Conservation (phyloP, 2,113 vertebrate genomes). For the Crotalus horridus region DNA sequence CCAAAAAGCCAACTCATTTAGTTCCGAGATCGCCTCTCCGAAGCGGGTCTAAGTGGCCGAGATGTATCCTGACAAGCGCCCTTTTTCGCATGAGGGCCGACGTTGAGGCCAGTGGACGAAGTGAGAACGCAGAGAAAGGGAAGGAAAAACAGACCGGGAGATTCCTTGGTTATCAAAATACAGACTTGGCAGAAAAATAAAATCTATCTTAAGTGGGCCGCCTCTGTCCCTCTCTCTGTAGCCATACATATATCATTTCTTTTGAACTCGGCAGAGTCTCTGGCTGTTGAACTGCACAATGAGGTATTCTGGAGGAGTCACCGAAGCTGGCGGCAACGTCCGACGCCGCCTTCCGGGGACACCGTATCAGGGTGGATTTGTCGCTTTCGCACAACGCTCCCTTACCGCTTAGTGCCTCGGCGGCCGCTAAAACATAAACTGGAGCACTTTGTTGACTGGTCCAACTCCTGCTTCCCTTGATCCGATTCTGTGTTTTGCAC, state of each 20-base stretch:
- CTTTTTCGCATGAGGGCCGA: background rate
- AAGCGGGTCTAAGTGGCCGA: background rate
- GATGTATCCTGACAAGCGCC: background rate
- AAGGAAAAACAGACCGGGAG: background rate
- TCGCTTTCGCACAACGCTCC: background rate
- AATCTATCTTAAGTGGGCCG: constrained; percentile 16
- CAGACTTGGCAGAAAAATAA: constrained; percentile 15
- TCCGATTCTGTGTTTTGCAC: background rate
- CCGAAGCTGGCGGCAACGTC: background rate
- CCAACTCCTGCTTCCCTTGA: background rate
- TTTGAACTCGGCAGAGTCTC: background rate
- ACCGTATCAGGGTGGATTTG: background rate
- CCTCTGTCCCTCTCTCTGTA: background rate
- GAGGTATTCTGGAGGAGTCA: constrained; percentile 5
- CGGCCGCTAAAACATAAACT: background rate
- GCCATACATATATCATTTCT: background rate
- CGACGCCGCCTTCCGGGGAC: background rate
- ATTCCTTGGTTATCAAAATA: constrained; percentile 1
- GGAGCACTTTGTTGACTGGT: background rate
- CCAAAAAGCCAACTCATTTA: background rate
- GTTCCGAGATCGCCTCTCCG: background rate
- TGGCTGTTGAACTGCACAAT: background rate
- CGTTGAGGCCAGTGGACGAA: background rate
- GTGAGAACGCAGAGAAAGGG: background rate
- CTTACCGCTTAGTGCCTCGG: background rate